Conservation (phyloP, 2,113 vertebrate genomes). For the Thinocorus orbignyianus region DNA sequence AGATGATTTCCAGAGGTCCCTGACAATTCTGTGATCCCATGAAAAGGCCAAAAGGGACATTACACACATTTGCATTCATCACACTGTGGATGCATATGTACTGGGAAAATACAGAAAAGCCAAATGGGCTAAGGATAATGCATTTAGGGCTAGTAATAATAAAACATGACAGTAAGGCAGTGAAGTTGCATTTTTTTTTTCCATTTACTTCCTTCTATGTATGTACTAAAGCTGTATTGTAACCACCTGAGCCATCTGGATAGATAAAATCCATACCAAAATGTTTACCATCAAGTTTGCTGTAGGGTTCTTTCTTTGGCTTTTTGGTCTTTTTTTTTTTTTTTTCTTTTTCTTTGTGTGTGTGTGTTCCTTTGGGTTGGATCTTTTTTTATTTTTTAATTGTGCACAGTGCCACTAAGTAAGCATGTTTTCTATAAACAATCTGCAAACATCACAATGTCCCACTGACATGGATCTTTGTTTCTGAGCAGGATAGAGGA, state of each 20-base stretch:
- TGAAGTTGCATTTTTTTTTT: background rate
- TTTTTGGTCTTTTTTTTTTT: no score
- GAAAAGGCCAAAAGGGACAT: background rate
- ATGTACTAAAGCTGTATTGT: background rate
- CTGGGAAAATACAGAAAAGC: background rate
- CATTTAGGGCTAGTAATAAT: background rate
- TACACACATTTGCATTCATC: background rate
- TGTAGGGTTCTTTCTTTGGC: background rate
- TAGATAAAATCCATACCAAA: background rate
- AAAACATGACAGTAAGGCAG: background rate
- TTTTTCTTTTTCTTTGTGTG: no score
- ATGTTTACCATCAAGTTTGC: background rate
- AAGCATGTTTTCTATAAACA: background rate
- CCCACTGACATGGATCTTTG: background rate
- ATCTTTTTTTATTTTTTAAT: background rate
- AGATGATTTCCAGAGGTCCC: no score
- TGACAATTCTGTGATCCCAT: no score
- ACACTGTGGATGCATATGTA: rapidly evolving
- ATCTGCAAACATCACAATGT: background rate
- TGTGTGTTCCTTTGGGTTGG: background rate
- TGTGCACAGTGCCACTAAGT: background rate
- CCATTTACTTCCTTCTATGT: rapidly evolving
- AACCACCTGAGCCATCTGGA: background rate
- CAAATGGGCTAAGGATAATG: background rate
- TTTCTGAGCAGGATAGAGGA: background rate